Evolutionary conservation across 1,140 invertebrate genomes (phyloP).

Genomic region (Drosophila parvula): DNA sequence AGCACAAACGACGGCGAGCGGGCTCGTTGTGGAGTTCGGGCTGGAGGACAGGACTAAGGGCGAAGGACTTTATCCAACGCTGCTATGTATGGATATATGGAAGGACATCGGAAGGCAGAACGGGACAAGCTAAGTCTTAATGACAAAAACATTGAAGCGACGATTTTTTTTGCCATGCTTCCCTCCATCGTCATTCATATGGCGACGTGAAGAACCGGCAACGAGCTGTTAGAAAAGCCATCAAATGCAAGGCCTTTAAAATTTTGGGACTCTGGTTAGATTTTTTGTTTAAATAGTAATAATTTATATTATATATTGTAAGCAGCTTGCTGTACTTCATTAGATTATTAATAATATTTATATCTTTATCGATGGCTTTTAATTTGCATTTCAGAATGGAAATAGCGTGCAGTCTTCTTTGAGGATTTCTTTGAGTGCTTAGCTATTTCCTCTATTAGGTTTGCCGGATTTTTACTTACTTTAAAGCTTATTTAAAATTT

Average conservation of each 20-base stretch:
- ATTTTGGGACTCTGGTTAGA: neutral
- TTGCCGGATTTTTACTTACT: neutral
- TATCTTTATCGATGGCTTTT: no score
- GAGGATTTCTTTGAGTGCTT: neutral
- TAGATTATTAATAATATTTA: neutral
- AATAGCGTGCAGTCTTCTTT: neutral
- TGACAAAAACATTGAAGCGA: slow-evolving; percentile 77
- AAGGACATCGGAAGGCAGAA: slow-evolving; percentile 14
- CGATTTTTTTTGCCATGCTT: slow-evolving; percentile 45
- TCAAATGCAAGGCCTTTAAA: slow-evolving; percentile 9
- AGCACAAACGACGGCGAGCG: slow-evolving; percentile 55
- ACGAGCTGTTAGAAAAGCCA: neutral
- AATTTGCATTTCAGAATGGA: neutral
- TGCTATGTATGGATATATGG: slow-evolving; percentile 9
- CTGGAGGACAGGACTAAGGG: slow-evolving; percentile 12
- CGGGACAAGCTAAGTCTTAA: slow-evolving; percentile 69
- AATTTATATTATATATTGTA: neutral
- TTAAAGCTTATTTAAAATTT: neutral
- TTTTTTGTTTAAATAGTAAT: neutral
- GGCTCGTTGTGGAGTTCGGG: slow-evolving; percentile 6
- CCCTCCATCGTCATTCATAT: slow-evolving; percentile 14
- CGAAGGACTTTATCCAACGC: slow-evolving; percentile 34
- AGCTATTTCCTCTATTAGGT: neutral
- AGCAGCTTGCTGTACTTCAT: no score
- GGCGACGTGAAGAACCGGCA: slow-evolving; percentile 14